Evolutionary conservation across 2,888 invertebrate species (phyloP), one percentile per base, ranked within the genome.

Genomic region (Tenodera sinensis): DNA sequence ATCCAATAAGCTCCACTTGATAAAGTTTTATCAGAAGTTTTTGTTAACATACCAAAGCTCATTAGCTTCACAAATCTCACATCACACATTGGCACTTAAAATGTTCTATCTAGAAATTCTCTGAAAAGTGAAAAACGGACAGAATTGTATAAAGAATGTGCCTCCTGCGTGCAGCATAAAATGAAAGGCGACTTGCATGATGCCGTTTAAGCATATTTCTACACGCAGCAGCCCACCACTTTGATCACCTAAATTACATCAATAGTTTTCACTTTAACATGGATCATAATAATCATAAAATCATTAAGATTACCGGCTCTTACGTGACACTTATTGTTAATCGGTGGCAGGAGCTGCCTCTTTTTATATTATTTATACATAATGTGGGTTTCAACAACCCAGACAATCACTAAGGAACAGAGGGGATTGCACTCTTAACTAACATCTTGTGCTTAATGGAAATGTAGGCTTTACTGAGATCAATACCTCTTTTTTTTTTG

Each of bases 91-190:
- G 87, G 87, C 87, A 87, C 87, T 83, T 87, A 85, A 54, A 85
- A 85, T 47, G 83, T 86, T 86, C 89, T 86, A 85, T 86, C 89
- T 83, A 89, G 85, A 89, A 83, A 85, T 89, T 83, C 85, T 86
- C 84, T 88, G 84, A 81, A 83, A 89, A 83, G 85, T 83, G 89
- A 85, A 83, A 89, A 86, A 89, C 82, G 83, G 83, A 86, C 83
- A 89, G 47, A 85, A 86, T 83, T 34, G 89, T 83, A 86, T 30
- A 89, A 89, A 89, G 86, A 86, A 83, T 83, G 28, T 86, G 89
- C 83, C 85, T 42, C 86, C 54, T 47, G 85, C 83, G 82, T 54
- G 85, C 83, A 54, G 83, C 83, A 84, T 81, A 71, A 87, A 85
- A 47, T 34, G 42, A 85, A 47, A 34, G 34, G 34, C 47, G 85